Base-by-base conservation (phyloP, 1,140 invertebrate genomes). In the Apis florea region DNA sequence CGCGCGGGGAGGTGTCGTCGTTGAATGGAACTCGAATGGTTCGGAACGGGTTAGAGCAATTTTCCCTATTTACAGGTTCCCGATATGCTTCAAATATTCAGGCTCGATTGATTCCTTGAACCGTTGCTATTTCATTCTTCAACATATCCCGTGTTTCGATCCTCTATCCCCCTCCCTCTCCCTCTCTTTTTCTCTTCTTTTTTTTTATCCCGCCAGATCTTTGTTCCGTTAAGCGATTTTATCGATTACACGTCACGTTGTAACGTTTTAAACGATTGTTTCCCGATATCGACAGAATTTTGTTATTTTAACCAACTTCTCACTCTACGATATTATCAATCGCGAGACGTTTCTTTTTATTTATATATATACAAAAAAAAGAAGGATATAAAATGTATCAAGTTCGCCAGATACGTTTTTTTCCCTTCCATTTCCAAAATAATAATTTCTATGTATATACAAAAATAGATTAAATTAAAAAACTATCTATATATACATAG, bases 21-120 rank as follows among this genome's bases (percentile, higher is more conserved):
- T 26, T 11, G 47, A 21, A 47, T 12, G 49, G 56, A 40, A 71
- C 63, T 61, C 26, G 49, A 40, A 40, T 80, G 53, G 67, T 80
- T 56, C 19, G 71, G 71, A 40, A 26, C 63, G 26, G 53, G 53
- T 17, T 31, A 47, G 31, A 5, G 71, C 71, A 67, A 74, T 80
- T 80, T 63, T 72, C 24, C 19, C 54, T 75, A 75, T 80, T 74
- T 75, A 80, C 79, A 67, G 79, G 75, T 80, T 80, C 71, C 21
- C 19, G 67, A 58, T n/a, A n/a, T 58, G 63, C 40, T 58, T 80
- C 53, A 80, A 80, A 74, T 74, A 80, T 74, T 80, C 79, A 80
- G 24, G 47, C 63, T 31, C 53, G 63, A 80, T 80, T 80, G 79
- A 66, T 80, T 80, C 63, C 71, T 51, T 21, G 31, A 67, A 71